These are phyloP conservation scores for Dolichopus griseipennis DNA, from an alignment of 2,888 invertebrate genomes.

Conservation along the genomic window DNA sequence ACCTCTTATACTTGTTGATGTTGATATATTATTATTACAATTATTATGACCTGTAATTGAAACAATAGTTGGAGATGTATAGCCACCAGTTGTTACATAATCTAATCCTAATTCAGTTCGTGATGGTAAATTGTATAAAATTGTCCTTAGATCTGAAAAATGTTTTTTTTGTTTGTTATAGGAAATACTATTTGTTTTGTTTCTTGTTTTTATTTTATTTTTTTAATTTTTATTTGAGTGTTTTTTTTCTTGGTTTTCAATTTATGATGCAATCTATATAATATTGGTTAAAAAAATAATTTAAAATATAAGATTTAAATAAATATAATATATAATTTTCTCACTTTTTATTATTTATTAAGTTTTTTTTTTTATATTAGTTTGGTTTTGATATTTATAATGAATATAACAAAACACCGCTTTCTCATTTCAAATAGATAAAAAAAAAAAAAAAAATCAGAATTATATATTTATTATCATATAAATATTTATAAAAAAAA, in stretches of 20 bases:
- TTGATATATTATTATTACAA: conserved; percentile 14
- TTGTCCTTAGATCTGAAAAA: conserved; percentile 44
- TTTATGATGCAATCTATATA: background rate
- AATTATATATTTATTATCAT: background rate
- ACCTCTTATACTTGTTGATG: conserved; percentile 8
- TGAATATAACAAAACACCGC: background rate
- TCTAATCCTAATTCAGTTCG: background rate
- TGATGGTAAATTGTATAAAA: conserved; percentile 7
- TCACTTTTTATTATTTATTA: background rate
- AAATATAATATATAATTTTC: background rate
- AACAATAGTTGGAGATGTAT: background rate
- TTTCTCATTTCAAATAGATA: background rate
- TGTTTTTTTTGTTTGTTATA: conserved; percentile 31
- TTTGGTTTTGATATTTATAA: too few species aligned
- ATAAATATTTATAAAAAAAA: background rate
- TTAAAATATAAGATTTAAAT: conserved; percentile 4
- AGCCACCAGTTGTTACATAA: conserved; percentile 13
- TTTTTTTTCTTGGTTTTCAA: conserved; percentile 21
- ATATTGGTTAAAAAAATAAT: background rate
- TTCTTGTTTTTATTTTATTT: conserved; percentile 17
- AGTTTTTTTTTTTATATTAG: background rate
- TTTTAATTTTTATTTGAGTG: conserved; percentile 15
- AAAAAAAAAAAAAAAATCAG: background rate
- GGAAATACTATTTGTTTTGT: conserved; percentile 26
- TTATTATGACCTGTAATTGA: conserved; percentile 11